Evolutionary conservation across 2,888 invertebrate genomes (phyloP), one percentile per base, ranked within the genome.

Genomic region (Epinotia brunnichana): DNA sequence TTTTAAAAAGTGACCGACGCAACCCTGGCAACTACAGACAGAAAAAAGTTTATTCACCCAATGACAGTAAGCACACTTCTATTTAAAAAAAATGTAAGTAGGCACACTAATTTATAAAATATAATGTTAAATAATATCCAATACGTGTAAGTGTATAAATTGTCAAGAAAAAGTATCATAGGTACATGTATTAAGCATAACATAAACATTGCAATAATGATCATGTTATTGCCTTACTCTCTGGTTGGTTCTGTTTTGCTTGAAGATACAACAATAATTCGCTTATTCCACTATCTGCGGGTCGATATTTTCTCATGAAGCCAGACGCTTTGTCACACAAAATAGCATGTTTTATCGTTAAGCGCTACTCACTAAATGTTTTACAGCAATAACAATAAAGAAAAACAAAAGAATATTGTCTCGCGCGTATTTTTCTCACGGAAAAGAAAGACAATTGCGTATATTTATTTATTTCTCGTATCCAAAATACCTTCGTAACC

Each of bases 281-380:
- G 90, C 86, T 90, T 90, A 91, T 89, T 86, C 88, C 89, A 86
- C 91, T 91, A 92, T 92, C 91, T 92, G 91, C 87, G 91, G 91
- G 90, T 92, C 90, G 88, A 92, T 93, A 93, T 86, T 91, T 93
- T 92, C 92, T 92, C 93, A 92, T 92, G 90, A 93, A 92, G 83
- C 86, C 81, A 83, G 92, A 91, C 93, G 83, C 90, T 92, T 92
- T 92, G 92, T 93, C 92, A 92, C 93, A 93, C 92, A 92, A 92
- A 93, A 93, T 92, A 91, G 87, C 85, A 86, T 91, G 90, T 91
- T 93, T 93, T 92, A 92, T 92, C 78, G 87, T 81, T 78, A 83
- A 83, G 81, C 82, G 85, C 82, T 82, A 85, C 85, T 83, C 85
- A 87, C 92, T 92, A 92, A 93, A 92, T 91, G 92, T 88, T 92